Evolutionary conservation across 2,113 vertebrate genomes (phyloP), one percentile per base, ranked within the genome.

Genomic region (Poeciliopsis prolifica): DNA sequence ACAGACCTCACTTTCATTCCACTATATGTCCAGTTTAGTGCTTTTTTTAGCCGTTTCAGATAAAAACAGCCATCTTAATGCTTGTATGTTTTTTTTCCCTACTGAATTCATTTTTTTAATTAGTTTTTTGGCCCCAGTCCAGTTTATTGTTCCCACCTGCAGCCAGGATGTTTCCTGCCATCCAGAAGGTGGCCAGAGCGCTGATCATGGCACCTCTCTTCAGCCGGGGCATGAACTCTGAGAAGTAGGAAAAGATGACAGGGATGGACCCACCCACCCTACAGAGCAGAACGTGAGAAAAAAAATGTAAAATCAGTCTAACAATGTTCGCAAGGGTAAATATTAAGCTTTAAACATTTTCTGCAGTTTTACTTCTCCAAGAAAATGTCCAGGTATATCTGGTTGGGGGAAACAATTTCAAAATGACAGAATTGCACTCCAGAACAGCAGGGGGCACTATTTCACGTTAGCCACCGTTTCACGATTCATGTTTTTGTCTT

Each of bases 221-320:
- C 75, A 82, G 44, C 3, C 92, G 80, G 1, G 94, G 94, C 88
- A 95, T 93, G 48, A 95, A 95, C 88, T 95, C 94, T 0, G 94
- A 94, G 85, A 95, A 95, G 89, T 95, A 95, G 9, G 94, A 95
- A 91, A 95, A 95, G 78, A 95, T 93, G 35, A 95, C 94, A 0
- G 94, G 94, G 54, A 95, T 90, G 1, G 94, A 95, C 3, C 94
- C 94, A 0, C 94, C 94, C 0, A 95, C 94, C 62, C 94, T 95
- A 60, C 75, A 86, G 77, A 80, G 40, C 48, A 30, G 9, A 80
- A 70, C 3, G 51, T n/a, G 51, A 17, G 44, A 15, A 48, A 19
- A 37, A 37, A 2, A 10, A 35, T 11, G 1, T 28, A 5, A 5
- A 15, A 48, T 48, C 17, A 44, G 42, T 44, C 42, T 44, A 48